Percentiles rank a stretch among this genome's conserved stretches.
These are phyloP conservation scores for Diabrotica undecimpunctata DNA, from an alignment of 1,140 invertebrate species.

Conservation along the genomic window DNA sequence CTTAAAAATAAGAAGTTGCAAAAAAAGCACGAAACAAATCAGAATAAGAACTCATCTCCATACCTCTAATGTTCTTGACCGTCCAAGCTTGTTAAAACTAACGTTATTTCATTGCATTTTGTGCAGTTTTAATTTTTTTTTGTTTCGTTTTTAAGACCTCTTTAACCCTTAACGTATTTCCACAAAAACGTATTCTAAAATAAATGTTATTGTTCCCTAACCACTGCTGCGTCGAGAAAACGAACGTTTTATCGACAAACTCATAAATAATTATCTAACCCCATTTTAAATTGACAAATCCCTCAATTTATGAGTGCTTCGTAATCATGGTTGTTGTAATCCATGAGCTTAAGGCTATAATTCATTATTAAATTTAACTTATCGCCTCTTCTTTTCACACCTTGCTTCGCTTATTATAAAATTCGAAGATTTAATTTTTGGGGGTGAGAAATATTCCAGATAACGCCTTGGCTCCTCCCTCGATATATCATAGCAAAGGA, in stretches of 20 bases:
- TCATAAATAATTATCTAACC: slow-evolving; percentile 37
- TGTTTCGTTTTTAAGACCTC: too few relatives aligned
- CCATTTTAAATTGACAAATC: slow-evolving; percentile 38
- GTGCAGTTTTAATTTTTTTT: too few relatives aligned
- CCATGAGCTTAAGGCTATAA: slow-evolving; percentile 32
- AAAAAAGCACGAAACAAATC: too few relatives aligned
- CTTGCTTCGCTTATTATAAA: slow-evolving; percentile 17
- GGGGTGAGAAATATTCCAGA: background rate
- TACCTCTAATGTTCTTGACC: too few relatives aligned
- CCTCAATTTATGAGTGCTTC: slow-evolving; percentile 29
- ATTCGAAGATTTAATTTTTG: slow-evolving; percentile 3
- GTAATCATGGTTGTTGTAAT: slow-evolving; percentile 38
- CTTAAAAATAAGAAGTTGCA: too few relatives aligned
- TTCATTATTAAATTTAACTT: slow-evolving; percentile 35
- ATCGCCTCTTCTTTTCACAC: slow-evolving; percentile 25
- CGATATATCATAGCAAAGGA: too few relatives aligned
- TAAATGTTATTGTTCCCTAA: too few relatives aligned
- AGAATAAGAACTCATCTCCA: too few relatives aligned
- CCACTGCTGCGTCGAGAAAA: slow-evolving; percentile 9
- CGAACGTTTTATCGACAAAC: slow-evolving; percentile 28
- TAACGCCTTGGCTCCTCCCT: background rate
- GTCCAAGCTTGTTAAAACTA: too few relatives aligned
- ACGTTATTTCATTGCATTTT: too few relatives aligned
- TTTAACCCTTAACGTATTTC: too few relatives aligned
- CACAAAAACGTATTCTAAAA: too few relatives aligned